Evolutionary conservation across 2,888 invertebrate genomes (phyloP), one percentile per base, ranked within the genome.

Genomic region (Encarsia formosa): DNA sequence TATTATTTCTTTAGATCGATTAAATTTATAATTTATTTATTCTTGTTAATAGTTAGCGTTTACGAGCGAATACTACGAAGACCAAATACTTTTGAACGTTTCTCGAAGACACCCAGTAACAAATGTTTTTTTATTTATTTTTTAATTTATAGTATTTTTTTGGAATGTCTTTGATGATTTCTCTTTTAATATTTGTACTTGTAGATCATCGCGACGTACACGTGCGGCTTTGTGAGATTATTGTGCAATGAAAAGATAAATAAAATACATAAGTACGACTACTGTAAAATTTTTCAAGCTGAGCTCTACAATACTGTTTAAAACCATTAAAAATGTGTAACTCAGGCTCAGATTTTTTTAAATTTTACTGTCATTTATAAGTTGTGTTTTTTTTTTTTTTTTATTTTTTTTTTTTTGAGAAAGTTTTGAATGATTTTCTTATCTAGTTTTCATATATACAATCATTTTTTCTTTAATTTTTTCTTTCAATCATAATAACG

Each of bases 171-270:
- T 34, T 47, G 47, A 50, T 43, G 26, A 39, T 54, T 46, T 26
- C 34, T 47, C n/a, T 54, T 39, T 37, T 34, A 50, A 43, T 39
- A 47, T 54, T 54, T 55, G 56, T 56, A 52, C 56, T 56, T 29
- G 48, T 6, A 16, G 45, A 38, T 49, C 32, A 42, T 52, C 48
- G 43, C 54, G 51, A 50, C 35, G 18, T 44, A 41, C 37, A 45
- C 45, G 26, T 32, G 44, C 48, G 44, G 38, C 51, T 46, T 19
- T 45, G n/a, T n/a, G 37, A 31, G 26, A 39, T 58, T 49, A 63
- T 67, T 68, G 67, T 67, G 69, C 67, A 65, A 61, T 60, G 45
- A 58, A 52, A 56, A 47, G 32, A 13, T n/a, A 32, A 32, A 32
- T 15, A 15, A 13, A 60, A 59, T 42, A 49, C 6, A 34, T 15